Base-by-base conservation (phyloP, 2,888 invertebrate genomes). In the Neoscelio sp. region DNA sequence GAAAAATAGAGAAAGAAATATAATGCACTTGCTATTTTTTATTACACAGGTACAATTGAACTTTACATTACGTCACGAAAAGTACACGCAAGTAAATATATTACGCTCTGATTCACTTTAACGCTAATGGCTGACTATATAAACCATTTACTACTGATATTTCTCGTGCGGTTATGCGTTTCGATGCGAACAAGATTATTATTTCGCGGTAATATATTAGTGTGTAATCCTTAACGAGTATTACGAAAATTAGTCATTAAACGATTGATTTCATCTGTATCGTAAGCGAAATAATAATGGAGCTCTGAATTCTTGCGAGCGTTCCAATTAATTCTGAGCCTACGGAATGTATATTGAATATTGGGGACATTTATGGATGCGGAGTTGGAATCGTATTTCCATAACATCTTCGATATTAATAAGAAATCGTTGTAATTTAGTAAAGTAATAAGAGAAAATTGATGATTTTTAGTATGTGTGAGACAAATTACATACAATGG, bases 101-200 rank as follows among this genome's bases (percentile, higher is more conserved):
- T 35, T 48, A 68, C 30, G 68, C 68, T 35, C 68, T 48, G 58
- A 68, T 68, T 68, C 68, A 68, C 68, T 40, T 13, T 15, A 68
- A 68, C 48, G 68, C 68, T 68, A 68, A 68, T 68, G 68, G 13
- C 56, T 48, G 68, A 68, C 68, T 68, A 58, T 48, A 28, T 12
- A 13, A 33, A 23, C 17, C 17, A 8, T 48, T 38, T 58, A 58
- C 68, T 68, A 68, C 68, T 68, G 56, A 48, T 20, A 28, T 48
- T 67, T 56, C 56, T 68, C 38, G 18, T 18, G 26, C 40, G 38
- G 35, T 23, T 6, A 20, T 10, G 30, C 28, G 30, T 20, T 4
- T 2, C 12, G 8, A 62, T 52, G 50, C 28, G 40, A 52, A 40
- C 8, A 40, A 40, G 30, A 65, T 48, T 30, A 65, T 38, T 2